Conservation (phyloP, 1,140 invertebrate genomes). For the Drosophila ananassae region DNA sequence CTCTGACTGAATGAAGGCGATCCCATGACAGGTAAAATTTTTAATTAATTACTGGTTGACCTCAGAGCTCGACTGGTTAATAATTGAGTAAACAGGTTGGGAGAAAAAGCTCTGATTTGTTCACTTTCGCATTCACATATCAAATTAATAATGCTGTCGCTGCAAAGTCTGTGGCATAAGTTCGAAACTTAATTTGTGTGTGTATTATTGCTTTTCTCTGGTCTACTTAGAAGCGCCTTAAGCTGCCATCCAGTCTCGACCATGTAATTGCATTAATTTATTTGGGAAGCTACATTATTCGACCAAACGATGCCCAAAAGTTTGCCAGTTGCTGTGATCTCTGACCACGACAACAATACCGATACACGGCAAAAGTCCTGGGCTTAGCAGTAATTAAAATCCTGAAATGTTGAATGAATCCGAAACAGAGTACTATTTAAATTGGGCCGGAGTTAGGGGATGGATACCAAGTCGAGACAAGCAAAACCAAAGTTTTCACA, state of each 20-base stretch:
- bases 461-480: neutral
- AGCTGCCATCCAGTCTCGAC: slow-evolving; percentile 13
- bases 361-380: slow-evolving; percentile 30
- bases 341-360: slow-evolving; percentile 45
- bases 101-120: slow-evolving; percentile 29
- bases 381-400: slow-evolving; percentile 53
- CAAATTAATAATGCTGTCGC: slow-evolving; percentile 73
- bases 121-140: slow-evolving; percentile 22
- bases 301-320: slow-evolving; percentile 56
- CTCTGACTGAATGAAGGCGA: neutral
- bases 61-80: slow-evolving; percentile 56
- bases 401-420: slow-evolving; percentile 52
- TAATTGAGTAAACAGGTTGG: slow-evolving; percentile 61
- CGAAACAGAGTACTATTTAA: slow-evolving; percentile 32
- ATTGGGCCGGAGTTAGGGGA: neutral
- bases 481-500: slow-evolving; percentile 65
- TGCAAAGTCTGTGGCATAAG: slow-evolving; percentile 50
- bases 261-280: slow-evolving; percentile 75
- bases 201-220: slow-evolving; percentile 30
- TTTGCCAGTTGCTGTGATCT: slow-evolving; percentile 38
- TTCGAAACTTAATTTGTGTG: slow-evolving; percentile 46
- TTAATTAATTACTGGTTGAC: slow-evolving; percentile 64
- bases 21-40: slow-evolving; percentile 17
- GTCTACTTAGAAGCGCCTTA: slow-evolving; percentile 14
- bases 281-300: slow-evolving; percentile 47